Conservation (phyloP, 2,797 vertebrate species). For the Paratrypauchen microcephalus region DNA sequence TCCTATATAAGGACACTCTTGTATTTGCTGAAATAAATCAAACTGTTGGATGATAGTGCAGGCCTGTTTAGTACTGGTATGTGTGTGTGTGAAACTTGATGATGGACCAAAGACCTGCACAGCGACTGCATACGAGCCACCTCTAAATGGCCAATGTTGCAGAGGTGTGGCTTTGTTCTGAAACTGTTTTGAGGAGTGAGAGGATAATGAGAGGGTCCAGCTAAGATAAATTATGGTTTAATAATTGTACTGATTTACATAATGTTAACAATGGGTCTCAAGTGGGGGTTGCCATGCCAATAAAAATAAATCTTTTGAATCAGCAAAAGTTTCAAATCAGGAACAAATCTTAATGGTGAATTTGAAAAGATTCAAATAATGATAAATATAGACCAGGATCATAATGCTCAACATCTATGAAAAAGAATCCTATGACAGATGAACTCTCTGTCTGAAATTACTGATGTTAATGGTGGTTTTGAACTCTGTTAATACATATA, state of each 20-base stretch:
- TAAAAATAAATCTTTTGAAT: too few species aligned
- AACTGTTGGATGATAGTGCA: constrained; percentile 38
- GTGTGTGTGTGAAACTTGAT: constrained; percentile 37
- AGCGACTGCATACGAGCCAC: constrained; percentile 14
- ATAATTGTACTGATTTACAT: not conserved
- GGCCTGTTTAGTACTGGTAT: constrained; percentile 48
- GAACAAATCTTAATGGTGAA: too few species aligned
- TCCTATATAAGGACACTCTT: constrained; percentile 83
- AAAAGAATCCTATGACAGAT: not conserved
- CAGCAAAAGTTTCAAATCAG: too few species aligned
- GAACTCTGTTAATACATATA: not conserved
- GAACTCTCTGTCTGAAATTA: not conserved
- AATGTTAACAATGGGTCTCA: not conserved
- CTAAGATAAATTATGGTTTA: not conserved
- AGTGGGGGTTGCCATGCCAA: not conserved
- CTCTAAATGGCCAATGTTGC: constrained; percentile 74
- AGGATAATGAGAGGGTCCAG: not conserved
- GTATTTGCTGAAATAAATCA: constrained; percentile 77
- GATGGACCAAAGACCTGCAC: constrained; percentile 50
- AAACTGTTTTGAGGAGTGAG: not conserved
- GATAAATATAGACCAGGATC: too few species aligned
- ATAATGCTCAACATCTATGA: not conserved
- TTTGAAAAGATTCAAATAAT: too few species aligned
- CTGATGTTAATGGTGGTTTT: not conserved
- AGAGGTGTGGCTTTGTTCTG: constrained; percentile 28